Evolutionary conservation across 2,888 invertebrate genomes (phyloP), one percentile per base, ranked within the genome.

Genomic region (Terebella lapidaria): DNA sequence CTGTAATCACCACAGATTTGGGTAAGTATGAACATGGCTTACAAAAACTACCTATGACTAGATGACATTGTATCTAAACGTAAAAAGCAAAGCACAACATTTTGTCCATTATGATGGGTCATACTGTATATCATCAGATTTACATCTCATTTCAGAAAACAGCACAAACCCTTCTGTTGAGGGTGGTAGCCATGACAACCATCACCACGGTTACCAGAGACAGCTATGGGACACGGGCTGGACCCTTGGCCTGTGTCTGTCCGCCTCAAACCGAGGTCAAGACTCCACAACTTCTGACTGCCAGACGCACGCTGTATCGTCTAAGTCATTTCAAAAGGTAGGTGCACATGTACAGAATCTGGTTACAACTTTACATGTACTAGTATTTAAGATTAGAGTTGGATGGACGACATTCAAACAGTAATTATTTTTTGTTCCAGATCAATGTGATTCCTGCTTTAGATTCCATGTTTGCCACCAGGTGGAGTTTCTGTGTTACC

Each of bases 391-490:
- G 10, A 35, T 35, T 35, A 35, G 42, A 15, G 42, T 35, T 35
- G 42, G 42, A n/a, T n/a, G n/a, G n/a, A n/a, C n/a, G n/a, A n/a
- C n/a, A n/a, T n/a, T n/a, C 42, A 15, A 35, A 10, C 42, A 35
- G 42, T 35, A 35, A 35, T 35, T 35, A 35, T 35, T 25, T 53
- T 53, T 28, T 55, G 5, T 22, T 55, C 22, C 35, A 57, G 57
- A 29, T 57, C 10, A 57, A 30, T 35, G 20, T 20, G 20, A 28
- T 57, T 27, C 57, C 57, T 20, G 57, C 30, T 5, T 24, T 57
- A 22, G n/a, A 20, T n/a, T 49, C 51, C 28, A 52, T 52, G 5
- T 30, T 57, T 5, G 20, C 28, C 24, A 52, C 29, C 15, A 49
- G 30, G 22, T 20, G 29, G 22, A 28, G 27, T 18, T 24, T 52